A percentile compares a stretch with the other conserved stretches of the same genome.
These are phyloP conservation scores for Nemurella pictetii DNA, from an alignment of 2,888 invertebrate species.

Conservation along the genomic window DNA sequence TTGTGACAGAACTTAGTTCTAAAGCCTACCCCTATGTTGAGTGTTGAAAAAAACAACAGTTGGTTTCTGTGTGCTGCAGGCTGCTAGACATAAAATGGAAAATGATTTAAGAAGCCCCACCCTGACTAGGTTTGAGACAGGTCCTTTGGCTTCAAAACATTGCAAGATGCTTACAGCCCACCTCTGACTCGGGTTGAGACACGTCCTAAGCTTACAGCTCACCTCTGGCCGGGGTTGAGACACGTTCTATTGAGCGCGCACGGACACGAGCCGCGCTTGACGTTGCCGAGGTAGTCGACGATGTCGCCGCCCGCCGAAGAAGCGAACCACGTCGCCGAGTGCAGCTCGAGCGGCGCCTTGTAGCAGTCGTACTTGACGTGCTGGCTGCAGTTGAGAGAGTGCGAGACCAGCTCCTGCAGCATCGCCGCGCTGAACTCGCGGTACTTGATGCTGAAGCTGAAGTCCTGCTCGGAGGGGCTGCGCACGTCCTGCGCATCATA, in stretches of 20 bases:
- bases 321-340: slow-evolving; percentile 87
- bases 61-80: too few relatives aligned
- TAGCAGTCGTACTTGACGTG: slow-evolving; percentile 89
- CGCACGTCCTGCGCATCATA: slow-evolving; percentile 67
- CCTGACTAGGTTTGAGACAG: too few relatives aligned
- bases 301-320: slow-evolving; percentile 76
- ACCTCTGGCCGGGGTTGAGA: not conserved
- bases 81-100: too few relatives aligned
- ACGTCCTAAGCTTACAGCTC: too few relatives aligned
- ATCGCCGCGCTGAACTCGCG: slow-evolving; percentile 88
- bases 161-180: too few relatives aligned
- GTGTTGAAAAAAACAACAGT: too few relatives aligned
- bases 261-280: slow-evolving; percentile 66
- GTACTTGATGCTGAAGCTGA: slow-evolving; percentile 83
- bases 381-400: slow-evolving; percentile 86
- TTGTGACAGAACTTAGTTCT: too few relatives aligned
- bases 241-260: slow-evolving; percentile 54
- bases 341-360: slow-evolving; percentile 82
- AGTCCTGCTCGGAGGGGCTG: slow-evolving; percentile 75
- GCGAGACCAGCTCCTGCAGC: slow-evolving; percentile 86
- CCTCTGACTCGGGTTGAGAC: too few relatives aligned
- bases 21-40: too few relatives aligned
- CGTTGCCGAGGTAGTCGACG: slow-evolving; percentile 80
- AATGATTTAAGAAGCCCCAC: too few relatives aligned
- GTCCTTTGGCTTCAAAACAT: too few relatives aligned